Base-by-base conservation (phyloP, 1,140 invertebrate genomes). In the Cyclina sinensis region DNA sequence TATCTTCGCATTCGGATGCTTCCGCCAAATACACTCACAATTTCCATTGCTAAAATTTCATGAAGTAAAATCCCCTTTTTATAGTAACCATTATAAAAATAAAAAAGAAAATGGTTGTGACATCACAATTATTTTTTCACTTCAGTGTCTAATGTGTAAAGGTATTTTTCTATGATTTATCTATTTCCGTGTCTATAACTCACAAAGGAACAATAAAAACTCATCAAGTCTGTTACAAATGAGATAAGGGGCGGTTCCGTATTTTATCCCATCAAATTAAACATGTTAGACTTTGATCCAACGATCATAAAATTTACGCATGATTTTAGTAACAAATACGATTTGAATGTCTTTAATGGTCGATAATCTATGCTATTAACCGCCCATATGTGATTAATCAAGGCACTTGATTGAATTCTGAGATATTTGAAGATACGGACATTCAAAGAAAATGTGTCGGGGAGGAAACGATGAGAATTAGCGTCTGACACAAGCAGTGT, bases 341-440 rank as follows among this genome's bases (percentile, higher is more conserved):
- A 51, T 46, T 78, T 78, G 74, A 78, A 78, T 78, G 46, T 78
- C 24, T 51, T 51, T 78, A 78, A 78, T 78, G 74, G 46, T 18
- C 46, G 30, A 48, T 78, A 78, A 27, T 78, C 43, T 54, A 21
- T 21, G 74, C 46, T 48, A 78, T 78, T 78, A 78, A 14, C 74
- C 74, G 74, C 74, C 74, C 74, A 78, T 78, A 78, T 78, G 74
- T 78, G 48, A 78, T 78, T 78, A 54, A 78, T 78, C 74, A 78
- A 18, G 14, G 4, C 35, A 51, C 74, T 54, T 78, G 74, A 78
- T 78, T 78, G 74, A 78, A 78, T 78, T 54, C 35, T 27, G 48
- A 78, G 74, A 78, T 78, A 78, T 54, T 78, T n/a, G 2, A 51
- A 78, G 74, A 78, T 78, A 48, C n/a, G 74, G 27, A 30, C 74